phyloP scores from a whole-genome alignment of 1,140 invertebrate species.

The Aphelinus certus region DNA sequence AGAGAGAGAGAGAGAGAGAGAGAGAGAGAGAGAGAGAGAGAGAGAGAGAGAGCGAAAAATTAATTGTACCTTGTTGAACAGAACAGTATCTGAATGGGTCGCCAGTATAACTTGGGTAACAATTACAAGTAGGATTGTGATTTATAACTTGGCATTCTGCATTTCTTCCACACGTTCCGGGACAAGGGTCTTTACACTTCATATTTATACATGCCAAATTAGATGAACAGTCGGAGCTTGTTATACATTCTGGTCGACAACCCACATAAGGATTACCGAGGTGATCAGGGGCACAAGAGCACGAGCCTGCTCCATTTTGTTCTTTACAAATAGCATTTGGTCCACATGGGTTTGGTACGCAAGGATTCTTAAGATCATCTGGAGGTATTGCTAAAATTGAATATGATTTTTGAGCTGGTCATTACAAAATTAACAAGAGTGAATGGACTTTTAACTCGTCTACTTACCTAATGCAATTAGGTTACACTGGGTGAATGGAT shows the following conservation, averaged over 20 bases:
- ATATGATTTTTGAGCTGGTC: constrained; percentile 27
- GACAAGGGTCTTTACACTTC: constrained; percentile 69
- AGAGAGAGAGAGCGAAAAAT: background rate
- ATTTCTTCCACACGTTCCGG: constrained; percentile 67
- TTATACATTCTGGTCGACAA: constrained; percentile 68
- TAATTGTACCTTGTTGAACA: constrained; percentile 51
- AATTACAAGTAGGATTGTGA: constrained; percentile 65
- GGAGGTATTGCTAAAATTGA: constrained; percentile 38
- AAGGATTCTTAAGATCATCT: constrained; percentile 61
- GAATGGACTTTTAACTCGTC: constrained; percentile 35
- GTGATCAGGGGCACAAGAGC: constrained; percentile 73
- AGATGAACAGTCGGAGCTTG: constrained; percentile 66
- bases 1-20: background rate
- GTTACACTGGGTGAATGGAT: constrained; percentile 66
- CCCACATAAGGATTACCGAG: constrained; percentile 79
- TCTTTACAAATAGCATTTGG: constrained; percentile 76
- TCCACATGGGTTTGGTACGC: constrained; percentile 77
- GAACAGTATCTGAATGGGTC: constrained; percentile 63
- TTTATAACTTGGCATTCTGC: constrained; percentile 67
- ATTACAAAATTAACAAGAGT: constrained; percentile 37
- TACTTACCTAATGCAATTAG: constrained; percentile 29
- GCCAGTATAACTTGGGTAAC: constrained; percentile 62
- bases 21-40: background rate
- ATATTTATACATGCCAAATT: constrained; percentile 66
- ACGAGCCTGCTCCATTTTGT: constrained; percentile 73